Evolutionary conservation across 2,113 vertebrate genomes (phyloP).

Genomic region (Arenaria interpres): DNA sequence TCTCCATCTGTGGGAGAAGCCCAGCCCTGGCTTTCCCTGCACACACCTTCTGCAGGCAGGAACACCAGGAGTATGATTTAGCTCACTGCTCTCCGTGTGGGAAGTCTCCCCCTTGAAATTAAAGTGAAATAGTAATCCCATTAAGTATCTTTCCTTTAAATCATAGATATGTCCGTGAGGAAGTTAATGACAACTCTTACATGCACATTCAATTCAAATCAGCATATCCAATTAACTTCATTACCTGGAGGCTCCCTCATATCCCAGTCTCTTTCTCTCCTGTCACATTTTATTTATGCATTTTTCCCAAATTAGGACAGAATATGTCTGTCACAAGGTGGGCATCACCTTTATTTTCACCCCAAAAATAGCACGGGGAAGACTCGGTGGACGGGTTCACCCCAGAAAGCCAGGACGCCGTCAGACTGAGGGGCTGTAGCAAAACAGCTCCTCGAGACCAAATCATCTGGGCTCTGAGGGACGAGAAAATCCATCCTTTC

Average conservation of each 20-base stretch:
- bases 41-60: not conserved
- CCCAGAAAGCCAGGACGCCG: not conserved
- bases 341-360: not conserved
- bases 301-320: not conserved
- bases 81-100: not conserved
- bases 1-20: accelerated
- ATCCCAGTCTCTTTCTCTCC: not conserved
- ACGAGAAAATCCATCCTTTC: not conserved
- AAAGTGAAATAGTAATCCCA: slow-evolving; percentile 52
- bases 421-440: not conserved
- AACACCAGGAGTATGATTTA: not conserved
- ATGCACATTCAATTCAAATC: slow-evolving; percentile 64
- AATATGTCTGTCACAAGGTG: not conserved
- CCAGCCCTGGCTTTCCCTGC: not conserved
- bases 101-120: slow-evolving; percentile 8
- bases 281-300: slow-evolving; percentile 37
- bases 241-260: slow-evolving; percentile 60
- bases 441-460: not conserved
- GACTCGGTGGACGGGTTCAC: not conserved
- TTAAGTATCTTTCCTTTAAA: slow-evolving; percentile 59
- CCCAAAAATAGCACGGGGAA: not conserved
- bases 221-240: slow-evolving; percentile 70
- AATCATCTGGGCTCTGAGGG: not conserved
- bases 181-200: slow-evolving; percentile 69
- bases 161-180: slow-evolving; percentile 37